A percentile compares a stretch with the other conserved stretches of the same genome.
Evolutionary conservation across 2,888 invertebrate genomes (phyloP).

Genomic region (Epinotia bilunana): DNA sequence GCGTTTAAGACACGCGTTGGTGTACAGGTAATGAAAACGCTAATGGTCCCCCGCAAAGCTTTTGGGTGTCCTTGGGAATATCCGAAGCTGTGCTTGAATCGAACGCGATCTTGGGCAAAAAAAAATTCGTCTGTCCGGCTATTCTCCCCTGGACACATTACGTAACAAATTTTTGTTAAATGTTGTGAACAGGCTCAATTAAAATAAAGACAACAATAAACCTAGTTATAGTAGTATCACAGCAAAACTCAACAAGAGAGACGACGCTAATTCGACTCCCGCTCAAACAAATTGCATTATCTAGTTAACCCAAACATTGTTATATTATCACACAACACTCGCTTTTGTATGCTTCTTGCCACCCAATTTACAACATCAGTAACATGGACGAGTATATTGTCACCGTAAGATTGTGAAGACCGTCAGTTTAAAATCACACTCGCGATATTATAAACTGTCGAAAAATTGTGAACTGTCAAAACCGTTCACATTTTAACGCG

Average conservation of each 20-base stretch:
- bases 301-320: neutral
- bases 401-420: too few species aligned
- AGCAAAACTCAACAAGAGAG: neutral
- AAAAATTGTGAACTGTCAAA: too few species aligned
- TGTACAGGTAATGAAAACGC: neutral
- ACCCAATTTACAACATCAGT: neutral
- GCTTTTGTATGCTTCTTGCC: neutral
- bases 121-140: too few species aligned
- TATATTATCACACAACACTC: neutral
- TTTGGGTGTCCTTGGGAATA: neutral
- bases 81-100: too few species aligned
- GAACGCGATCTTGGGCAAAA: too few species aligned
- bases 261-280: neutral
- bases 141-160: too few species aligned
- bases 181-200: too few species aligned
- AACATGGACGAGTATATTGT: neutral
- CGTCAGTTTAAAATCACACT: too few species aligned
- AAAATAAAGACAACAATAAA: too few species aligned
- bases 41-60: conserved; percentile 4
- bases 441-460: too few species aligned
- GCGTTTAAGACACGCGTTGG: neutral
- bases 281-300: neutral
- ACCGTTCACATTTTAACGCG: too few species aligned
- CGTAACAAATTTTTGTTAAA: too few species aligned
- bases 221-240: neutral